phyloP scores from a whole-genome alignment of 2,888 invertebrate genomes.

The Graphium colonna region DNA sequence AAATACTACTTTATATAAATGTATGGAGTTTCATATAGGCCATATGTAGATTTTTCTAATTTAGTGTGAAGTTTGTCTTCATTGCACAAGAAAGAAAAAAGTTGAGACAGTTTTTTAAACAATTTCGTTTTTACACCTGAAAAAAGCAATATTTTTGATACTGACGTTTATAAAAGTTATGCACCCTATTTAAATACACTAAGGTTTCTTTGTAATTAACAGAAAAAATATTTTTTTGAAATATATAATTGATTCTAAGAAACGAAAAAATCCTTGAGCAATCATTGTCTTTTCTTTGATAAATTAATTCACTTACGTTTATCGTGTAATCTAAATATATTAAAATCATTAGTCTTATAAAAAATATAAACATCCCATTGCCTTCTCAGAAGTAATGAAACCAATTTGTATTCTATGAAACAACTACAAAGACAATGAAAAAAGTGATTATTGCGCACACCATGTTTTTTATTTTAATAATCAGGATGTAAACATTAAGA shows the following conservation, averaged over 20 bases:
- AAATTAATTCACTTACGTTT: background rate
- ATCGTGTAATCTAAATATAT: background rate
- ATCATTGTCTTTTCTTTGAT: background rate
- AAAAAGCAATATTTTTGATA: background rate
- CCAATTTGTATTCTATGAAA: no score
- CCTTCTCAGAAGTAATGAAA: no score
- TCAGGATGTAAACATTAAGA: no score
- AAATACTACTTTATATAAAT: background rate
- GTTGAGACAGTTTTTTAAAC: no score
- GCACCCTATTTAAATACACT: background rate
- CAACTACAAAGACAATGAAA: no score
- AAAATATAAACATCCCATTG: no score
- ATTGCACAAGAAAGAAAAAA: no score
- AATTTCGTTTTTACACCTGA: no score
- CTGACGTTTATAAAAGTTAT: background rate
- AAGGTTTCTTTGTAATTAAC: background rate
- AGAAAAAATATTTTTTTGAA: background rate
- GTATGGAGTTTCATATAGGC: background rate
- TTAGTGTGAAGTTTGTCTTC: no score
- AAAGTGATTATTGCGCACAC: no score
- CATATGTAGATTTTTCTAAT: background rate
- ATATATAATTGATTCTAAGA: background rate
- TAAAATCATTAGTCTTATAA: no score
- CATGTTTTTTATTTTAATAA: no score
- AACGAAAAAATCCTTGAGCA: background rate